Percentiles rank a stretch among this genome's conserved stretches.
These are phyloP conservation scores for Galerucella pusilla DNA, from an alignment of 2,888 invertebrate genomes.

Conservation along the genomic window DNA sequence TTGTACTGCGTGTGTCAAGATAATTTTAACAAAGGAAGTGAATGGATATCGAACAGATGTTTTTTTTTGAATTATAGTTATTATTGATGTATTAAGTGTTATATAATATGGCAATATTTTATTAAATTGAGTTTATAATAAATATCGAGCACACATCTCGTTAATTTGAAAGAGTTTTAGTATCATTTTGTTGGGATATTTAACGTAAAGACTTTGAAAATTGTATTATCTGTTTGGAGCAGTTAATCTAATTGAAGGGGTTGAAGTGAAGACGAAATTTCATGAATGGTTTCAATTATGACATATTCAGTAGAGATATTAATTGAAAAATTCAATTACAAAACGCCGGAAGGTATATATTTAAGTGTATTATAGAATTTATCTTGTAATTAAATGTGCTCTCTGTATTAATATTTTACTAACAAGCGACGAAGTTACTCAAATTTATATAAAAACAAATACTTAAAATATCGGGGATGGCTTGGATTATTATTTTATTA, in stretches of 20 bases:
- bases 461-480: neutral
- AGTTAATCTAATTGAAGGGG: conserved; percentile 20
- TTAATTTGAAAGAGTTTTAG: neutral
- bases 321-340: conserved; percentile 19
- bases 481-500: no score
- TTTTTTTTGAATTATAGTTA: conserved; percentile 22
- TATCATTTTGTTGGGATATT: neutral
- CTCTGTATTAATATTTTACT: neutral
- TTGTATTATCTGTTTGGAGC: neutral
- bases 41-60: conserved; percentile 42
- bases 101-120: neutral
- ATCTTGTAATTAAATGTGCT: neutral
- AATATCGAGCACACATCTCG: neutral
- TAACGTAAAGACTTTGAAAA: neutral
- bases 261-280: conserved; percentile 15
- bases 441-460: neutral
- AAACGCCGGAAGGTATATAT: conserved; percentile 2
- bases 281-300: conserved; percentile 10
- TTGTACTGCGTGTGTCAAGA: conserved; percentile 45
- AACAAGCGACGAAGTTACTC: neutral
- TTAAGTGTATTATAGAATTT: neutral
- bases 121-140: no score
- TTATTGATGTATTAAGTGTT: conserved; percentile 5
- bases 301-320: conserved; percentile 8
- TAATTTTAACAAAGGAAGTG: conserved; percentile 42